Conservation (phyloP, 1,140 invertebrate genomes). For the Eupeodes corollae region DNA sequence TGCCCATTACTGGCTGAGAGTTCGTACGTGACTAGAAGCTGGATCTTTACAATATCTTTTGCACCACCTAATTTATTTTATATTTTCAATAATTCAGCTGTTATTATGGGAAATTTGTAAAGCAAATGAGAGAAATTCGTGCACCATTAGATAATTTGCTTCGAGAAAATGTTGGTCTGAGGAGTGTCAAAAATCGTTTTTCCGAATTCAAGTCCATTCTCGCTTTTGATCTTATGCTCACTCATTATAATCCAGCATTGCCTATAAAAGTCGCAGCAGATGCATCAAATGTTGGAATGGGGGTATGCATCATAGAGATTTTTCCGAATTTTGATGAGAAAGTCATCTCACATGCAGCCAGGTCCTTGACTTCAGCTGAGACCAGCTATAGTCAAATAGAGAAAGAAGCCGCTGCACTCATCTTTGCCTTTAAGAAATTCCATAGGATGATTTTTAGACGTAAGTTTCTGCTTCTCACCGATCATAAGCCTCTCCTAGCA, state of each 20-base stretch:
- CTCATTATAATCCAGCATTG: slow-evolving; percentile 11
- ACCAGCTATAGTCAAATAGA: slow-evolving; percentile 39
- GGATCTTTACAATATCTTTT: too few relatives aligned
- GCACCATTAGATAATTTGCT: too few relatives aligned
- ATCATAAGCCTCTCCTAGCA: too few relatives aligned
- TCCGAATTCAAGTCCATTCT: slow-evolving; percentile 6
- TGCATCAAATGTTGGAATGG: slow-evolving; percentile 15
- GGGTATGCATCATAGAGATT: slow-evolving; percentile 16
- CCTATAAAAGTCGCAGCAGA: slow-evolving; percentile 17
- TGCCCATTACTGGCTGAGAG: too few relatives aligned
- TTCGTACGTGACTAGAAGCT: too few relatives aligned
- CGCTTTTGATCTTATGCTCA: slow-evolving; percentile 7
- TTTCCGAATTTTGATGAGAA: slow-evolving; percentile 10
- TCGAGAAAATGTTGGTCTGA: too few relatives aligned
- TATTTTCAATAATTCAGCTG: too few relatives aligned
- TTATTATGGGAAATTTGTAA: too few relatives aligned
- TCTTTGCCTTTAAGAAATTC: slow-evolving; percentile 36
- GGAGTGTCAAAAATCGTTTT: slow-evolving; percentile 7
- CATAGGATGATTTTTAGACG: slow-evolving; percentile 25
- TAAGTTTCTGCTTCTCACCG: slow-evolving; percentile 25
- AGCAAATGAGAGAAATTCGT: too few relatives aligned
- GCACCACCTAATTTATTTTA: too few relatives aligned
- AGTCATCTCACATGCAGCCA: slow-evolving; percentile 30
- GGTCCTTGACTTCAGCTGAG: slow-evolving; percentile 30
- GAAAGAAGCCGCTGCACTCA: slow-evolving; percentile 37